Evolutionary conservation across 2,888 invertebrate genomes (phyloP).

Genomic region (Drosophila borborema): DNA sequence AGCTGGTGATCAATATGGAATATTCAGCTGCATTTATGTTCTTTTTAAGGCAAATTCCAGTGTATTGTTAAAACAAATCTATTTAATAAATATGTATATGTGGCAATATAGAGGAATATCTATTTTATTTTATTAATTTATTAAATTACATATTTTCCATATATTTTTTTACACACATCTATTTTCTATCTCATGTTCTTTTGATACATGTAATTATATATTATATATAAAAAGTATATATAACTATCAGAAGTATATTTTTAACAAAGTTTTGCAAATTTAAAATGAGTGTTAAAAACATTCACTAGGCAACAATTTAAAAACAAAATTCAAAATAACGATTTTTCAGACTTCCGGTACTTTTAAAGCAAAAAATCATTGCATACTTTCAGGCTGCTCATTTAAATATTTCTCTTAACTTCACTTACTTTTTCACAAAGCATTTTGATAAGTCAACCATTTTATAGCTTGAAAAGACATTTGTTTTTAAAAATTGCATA

Average conservation of each 20-base stretch:
- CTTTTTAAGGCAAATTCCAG: neutral
- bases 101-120: neutral
- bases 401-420: neutral
- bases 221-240: neutral
- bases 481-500: neutral
- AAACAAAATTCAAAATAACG: neutral
- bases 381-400: slow-evolving; percentile 38
- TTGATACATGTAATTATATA: neutral
- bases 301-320: neutral
- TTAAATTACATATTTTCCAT: neutral
- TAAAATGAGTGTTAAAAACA: neutral
- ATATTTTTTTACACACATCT: neutral
- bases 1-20: neutral
- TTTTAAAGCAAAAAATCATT: neutral
- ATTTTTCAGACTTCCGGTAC: fast-evolving
- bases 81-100: too few species aligned
- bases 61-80: neutral
- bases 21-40: neutral
- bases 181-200: neutral
- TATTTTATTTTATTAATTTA: too few species aligned
- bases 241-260: neutral
- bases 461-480: neutral
- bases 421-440: too few species aligned
- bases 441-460: too few species aligned
- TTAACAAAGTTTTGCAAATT: neutral